phyloP scores from a whole-genome alignment of 2,113 vertebrate species.

The Takifugu bimaculatus region DNA sequence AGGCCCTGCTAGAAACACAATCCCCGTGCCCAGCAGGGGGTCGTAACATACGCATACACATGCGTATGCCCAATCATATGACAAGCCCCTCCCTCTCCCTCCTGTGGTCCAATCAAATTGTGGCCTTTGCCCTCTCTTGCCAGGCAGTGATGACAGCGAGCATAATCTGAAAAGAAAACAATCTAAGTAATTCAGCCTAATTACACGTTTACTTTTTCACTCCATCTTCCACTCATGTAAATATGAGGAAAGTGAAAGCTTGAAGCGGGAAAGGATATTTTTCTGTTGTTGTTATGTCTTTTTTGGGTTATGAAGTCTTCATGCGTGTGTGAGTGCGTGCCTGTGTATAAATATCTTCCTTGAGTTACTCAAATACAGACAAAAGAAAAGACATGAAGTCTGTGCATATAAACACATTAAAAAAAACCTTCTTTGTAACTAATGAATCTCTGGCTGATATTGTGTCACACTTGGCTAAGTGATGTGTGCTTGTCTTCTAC shows the following conservation, averaged over 20 bases:
- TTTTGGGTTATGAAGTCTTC: too few species aligned
- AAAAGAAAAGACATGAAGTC: too few species aligned
- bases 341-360: too few species aligned
- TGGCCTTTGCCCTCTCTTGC: conserved; percentile 84
- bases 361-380: too few species aligned
- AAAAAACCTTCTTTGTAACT: too few species aligned
- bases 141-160: conserved; percentile 71
- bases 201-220: conserved; percentile 82
- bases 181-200: conserved; percentile 82
- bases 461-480: too few species aligned
- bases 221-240: conserved; percentile 75
- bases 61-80: conserved; percentile 21
- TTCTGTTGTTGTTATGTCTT: too few species aligned
- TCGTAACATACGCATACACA: conserved; percentile 61
- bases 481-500: too few species aligned
- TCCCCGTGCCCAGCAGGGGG: conserved; percentile 87
- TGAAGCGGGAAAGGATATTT: conserved; percentile 25
- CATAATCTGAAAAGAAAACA: conserved; percentile 83
- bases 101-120: conserved; percentile 81
- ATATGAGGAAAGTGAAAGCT: conserved; percentile 48
- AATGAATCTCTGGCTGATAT: too few species aligned
- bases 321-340: too few species aligned
- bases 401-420: too few species aligned
- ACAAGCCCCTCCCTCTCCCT: conserved; percentile 36
- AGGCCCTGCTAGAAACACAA: conserved; percentile 93